phyloP scores from a whole-genome alignment of 2,113 vertebrate genomes.

The Tursiops truncatus region DNA sequence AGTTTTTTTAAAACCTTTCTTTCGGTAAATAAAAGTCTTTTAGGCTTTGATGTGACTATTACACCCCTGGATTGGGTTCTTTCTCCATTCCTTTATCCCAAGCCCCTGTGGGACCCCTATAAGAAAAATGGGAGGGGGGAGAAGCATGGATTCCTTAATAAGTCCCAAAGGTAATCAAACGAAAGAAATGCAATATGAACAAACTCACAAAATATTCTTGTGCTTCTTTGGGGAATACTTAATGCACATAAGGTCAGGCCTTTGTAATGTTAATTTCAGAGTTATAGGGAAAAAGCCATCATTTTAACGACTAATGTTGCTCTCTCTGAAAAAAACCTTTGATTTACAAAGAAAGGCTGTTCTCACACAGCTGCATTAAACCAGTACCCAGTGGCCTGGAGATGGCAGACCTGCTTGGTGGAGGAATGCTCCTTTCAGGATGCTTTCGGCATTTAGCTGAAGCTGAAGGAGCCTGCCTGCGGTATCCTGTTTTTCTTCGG shows the following conservation, averaged over 20 bases:
- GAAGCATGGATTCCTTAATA: constrained; percentile 86
- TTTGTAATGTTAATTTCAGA: constrained; percentile 92
- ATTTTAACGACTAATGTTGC: constrained; percentile 85
- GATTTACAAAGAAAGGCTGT: constrained; percentile 80
- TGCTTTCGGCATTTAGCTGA: background rate
- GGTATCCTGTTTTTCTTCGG: background rate
- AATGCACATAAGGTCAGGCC: constrained; percentile 86
- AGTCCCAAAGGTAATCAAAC: constrained; percentile 87
- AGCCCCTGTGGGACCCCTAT: constrained; percentile 67
- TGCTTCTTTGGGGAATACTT: constrained; percentile 85
- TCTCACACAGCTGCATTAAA: constrained; percentile 33
- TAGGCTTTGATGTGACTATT: constrained; percentile 86
- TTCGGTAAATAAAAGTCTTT: constrained; percentile 81
- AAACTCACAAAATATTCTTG: constrained; percentile 87
- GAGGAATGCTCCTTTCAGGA: background rate
- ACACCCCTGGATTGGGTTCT: constrained; percentile 79
- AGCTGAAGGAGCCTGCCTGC: background rate
- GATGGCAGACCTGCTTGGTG: background rate
- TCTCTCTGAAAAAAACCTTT: constrained; percentile 84
- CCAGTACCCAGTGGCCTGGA: background rate
- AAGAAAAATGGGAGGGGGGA: constrained; percentile 48
- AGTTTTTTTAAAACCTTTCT: constrained; percentile 78
- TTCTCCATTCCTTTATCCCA: constrained; percentile 67
- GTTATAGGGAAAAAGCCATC: constrained; percentile 87
- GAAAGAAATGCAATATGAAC: constrained; percentile 86